Conservation (phyloP, 1,140 invertebrate genomes). For the Drosophila mauritiana region DNA sequence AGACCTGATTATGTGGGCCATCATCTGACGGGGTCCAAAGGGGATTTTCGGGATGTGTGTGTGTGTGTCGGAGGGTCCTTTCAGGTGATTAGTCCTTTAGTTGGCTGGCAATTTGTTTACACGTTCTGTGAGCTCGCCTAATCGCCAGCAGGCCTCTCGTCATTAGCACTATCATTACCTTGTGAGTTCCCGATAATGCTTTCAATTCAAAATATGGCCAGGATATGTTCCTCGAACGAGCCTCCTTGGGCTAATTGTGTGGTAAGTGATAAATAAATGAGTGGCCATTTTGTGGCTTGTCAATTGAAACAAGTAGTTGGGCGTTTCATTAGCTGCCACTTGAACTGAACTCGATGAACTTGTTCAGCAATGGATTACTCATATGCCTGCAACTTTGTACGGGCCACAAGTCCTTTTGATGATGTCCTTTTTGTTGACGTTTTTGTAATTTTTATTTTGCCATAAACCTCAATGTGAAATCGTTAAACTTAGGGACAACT, state of each 20-base stretch:
- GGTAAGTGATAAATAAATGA: conserved; percentile 22
- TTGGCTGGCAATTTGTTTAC: conserved; percentile 61
- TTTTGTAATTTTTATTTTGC: conserved; percentile 3
- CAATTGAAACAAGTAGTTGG: background rate
- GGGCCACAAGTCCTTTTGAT: conserved; percentile 3
- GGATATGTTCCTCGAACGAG: background rate
- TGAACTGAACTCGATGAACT: background rate
- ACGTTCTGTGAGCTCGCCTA: conserved; percentile 34
- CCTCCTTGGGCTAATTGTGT: conserved; percentile 3
- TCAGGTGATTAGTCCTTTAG: conserved; percentile 61
- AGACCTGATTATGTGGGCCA: conserved; percentile 56
- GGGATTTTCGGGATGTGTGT: background rate
- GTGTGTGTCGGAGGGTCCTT: conserved; percentile 7
- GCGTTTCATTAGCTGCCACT: background rate
- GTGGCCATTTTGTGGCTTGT: background rate
- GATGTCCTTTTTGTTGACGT: background rate
- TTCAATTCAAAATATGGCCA: background rate
- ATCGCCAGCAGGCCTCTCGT: conserved; percentile 49
- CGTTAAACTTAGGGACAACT: conserved; percentile 56
- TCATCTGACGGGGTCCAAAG: conserved; percentile 39
- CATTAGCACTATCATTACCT: conserved; percentile 63
- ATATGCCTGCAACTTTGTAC: conserved; percentile 17
- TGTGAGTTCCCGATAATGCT: conserved; percentile 7
- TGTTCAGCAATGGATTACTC: conserved; percentile 1
- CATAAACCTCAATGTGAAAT: conserved; percentile 67